Evolutionary conservation across 2,113 vertebrate genomes (phyloP).

Genomic region (Hypanus sabinus): DNA sequence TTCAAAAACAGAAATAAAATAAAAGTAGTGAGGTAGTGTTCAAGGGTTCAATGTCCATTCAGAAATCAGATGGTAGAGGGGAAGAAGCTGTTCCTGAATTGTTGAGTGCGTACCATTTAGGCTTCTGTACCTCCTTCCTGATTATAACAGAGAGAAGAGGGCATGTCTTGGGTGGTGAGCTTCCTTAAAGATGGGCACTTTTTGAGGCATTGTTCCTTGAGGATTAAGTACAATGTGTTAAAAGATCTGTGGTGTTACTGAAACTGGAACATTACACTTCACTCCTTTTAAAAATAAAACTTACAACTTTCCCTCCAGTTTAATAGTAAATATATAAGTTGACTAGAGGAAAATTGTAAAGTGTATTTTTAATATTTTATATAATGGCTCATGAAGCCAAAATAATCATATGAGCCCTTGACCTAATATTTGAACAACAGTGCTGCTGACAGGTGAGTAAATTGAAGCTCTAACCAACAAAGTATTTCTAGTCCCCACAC

Average conservation of each 20-base stretch:
- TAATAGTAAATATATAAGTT: background rate
- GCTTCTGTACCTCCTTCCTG: too few relatives aligned
- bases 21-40: too few relatives aligned
- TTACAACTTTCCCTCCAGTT: background rate
- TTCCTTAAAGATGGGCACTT: too few relatives aligned
- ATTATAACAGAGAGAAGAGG: too few relatives aligned
- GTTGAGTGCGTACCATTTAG: too few relatives aligned
- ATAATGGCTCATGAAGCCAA: background rate
- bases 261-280: background rate
- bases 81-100: too few relatives aligned
- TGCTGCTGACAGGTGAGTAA: background rate
- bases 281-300: background rate
- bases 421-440: conserved; percentile 19
- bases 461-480: too few relatives aligned
- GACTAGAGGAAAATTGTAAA: background rate
- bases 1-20: too few relatives aligned
- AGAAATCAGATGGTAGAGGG: too few relatives aligned
- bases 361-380: background rate
- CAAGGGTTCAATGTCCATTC: too few relatives aligned
- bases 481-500: background rate
- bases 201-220: too few relatives aligned
- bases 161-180: too few relatives aligned
- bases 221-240: background rate
- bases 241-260: background rate
- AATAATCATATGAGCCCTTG: background rate